These are phyloP conservation scores for Aplochiton taeniatus DNA, from an alignment of 2,797 vertebrate species.

Conservation along the genomic window DNA sequence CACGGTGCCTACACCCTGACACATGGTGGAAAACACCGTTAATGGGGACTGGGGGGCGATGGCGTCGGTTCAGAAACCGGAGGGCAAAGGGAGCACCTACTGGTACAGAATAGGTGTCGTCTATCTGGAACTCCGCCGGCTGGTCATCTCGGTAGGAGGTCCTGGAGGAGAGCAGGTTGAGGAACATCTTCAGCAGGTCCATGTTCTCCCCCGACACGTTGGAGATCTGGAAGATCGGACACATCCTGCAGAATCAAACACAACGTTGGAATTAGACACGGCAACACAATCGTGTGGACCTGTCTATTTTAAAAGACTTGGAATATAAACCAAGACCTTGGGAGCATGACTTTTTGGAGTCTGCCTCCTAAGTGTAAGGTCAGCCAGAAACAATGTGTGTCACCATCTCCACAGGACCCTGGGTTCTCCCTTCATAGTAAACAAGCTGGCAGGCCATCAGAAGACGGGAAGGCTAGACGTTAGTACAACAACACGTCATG, in stretches of 20 bases:
- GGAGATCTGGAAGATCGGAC: conserved; percentile 98
- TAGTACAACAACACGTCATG: too few relatives aligned
- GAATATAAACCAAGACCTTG: too few relatives aligned
- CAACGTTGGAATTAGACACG: conserved; percentile 2
- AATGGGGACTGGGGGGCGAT: neutral
- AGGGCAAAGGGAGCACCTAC: conserved; percentile 55
- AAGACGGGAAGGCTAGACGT: too few relatives aligned
- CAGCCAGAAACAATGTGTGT: too few relatives aligned
- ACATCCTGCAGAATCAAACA: conserved; percentile 80
- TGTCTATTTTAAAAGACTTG: neutral
- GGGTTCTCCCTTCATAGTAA: too few relatives aligned
- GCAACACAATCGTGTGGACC: neutral
- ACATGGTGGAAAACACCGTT: conserved; percentile 14
- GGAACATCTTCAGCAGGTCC: conserved; percentile 96
- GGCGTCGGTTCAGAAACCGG: neutral
- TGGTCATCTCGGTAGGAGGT: conserved; percentile 94
- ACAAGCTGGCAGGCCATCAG: too few relatives aligned
- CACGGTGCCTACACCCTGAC: conserved; percentile 95
- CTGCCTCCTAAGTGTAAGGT: too few relatives aligned
- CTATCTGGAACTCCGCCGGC: conserved; percentile 97
- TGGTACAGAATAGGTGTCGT: conserved; percentile 97
- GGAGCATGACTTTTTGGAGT: too few relatives aligned
- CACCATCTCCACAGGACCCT: too few relatives aligned
- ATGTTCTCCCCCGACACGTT: conserved; percentile 97
- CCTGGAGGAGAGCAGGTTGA: conserved; percentile 94